Evolutionary conservation across 2,113 vertebrate species (phyloP).

Genomic region (Perca flavescens): DNA sequence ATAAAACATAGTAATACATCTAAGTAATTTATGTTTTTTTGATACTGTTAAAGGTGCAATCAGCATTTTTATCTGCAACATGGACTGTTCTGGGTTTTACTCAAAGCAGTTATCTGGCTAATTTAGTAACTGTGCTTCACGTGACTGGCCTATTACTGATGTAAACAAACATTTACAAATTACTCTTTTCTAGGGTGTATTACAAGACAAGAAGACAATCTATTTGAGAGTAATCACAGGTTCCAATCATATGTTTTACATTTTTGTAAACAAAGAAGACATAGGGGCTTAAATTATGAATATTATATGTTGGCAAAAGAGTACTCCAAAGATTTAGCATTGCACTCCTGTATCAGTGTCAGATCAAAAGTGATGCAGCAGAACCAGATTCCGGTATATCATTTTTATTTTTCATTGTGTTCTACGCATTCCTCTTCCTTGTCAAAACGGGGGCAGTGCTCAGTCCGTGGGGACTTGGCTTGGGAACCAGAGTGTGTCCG

Average conservation of each 20-base stretch:
- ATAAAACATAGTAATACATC: not conserved
- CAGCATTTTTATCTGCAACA: not conserved
- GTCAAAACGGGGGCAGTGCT: not conserved
- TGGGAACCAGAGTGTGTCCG: no score
- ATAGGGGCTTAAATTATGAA: not conserved
- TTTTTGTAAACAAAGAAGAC: not conserved
- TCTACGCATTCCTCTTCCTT: not conserved
- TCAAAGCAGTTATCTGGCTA: not conserved
- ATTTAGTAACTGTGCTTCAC: not conserved
- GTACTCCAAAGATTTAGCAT: no score
- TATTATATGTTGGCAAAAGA: not conserved
- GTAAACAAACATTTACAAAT: not conserved
- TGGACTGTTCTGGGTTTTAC: not conserved
- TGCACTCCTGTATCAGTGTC: no score
- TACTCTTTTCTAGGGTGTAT: not conserved
- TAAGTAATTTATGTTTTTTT: not conserved
- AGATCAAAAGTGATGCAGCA: not conserved
- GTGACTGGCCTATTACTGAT: not conserved
- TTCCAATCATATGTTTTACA: not conserved
- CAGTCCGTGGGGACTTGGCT: no score
- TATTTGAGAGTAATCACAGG: not conserved
- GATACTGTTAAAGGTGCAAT: not conserved
- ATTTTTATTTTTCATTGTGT: not conserved
- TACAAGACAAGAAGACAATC: not conserved
- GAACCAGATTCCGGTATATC: not conserved